Percentiles rank a stretch among this genome's conserved stretches.
These are phyloP conservation scores for Pygoscelis adeliae DNA, from an alignment of 2,113 vertebrate species.

Conservation along the genomic window DNA sequence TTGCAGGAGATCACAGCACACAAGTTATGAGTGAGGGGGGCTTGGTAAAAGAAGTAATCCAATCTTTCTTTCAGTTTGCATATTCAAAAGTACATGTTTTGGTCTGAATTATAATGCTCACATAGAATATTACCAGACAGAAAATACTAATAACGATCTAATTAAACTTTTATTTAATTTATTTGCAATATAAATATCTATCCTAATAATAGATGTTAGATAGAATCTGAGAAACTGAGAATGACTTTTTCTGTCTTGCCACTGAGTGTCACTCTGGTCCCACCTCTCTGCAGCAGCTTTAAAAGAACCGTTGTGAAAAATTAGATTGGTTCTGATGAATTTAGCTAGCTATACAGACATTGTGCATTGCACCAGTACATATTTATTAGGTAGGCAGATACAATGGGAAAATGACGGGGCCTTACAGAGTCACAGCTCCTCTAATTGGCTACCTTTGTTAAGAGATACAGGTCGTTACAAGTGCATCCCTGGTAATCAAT, in stretches of 20 bases:
- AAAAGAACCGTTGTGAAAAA: background rate
- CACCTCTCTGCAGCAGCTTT: background rate
- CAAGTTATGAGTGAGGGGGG: background rate
- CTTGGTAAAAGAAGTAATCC: background rate
- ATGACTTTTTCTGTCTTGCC: slow-evolving; percentile 22
- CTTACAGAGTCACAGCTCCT: background rate
- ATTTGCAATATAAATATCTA: no score
- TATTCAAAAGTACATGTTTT: background rate
- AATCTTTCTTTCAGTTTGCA: background rate
- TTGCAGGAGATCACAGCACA: background rate
- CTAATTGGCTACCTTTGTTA: background rate
- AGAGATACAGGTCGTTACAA: background rate
- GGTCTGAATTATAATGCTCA: background rate
- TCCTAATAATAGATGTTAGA: background rate
- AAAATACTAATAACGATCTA: background rate
- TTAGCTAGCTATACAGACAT: background rate
- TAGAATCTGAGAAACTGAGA: background rate
- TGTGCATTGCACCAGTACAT: background rate
- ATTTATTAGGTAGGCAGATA: background rate
- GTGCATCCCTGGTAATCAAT: background rate
- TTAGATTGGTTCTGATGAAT: background rate
- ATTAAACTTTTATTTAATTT: background rate
- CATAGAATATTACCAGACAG: background rate
- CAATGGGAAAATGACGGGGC: background rate
- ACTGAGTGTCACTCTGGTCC: slow-evolving; percentile 63